phyloP scores from a whole-genome alignment of 2,888 invertebrate genomes.

The Dicranocentrus wangi region DNA sequence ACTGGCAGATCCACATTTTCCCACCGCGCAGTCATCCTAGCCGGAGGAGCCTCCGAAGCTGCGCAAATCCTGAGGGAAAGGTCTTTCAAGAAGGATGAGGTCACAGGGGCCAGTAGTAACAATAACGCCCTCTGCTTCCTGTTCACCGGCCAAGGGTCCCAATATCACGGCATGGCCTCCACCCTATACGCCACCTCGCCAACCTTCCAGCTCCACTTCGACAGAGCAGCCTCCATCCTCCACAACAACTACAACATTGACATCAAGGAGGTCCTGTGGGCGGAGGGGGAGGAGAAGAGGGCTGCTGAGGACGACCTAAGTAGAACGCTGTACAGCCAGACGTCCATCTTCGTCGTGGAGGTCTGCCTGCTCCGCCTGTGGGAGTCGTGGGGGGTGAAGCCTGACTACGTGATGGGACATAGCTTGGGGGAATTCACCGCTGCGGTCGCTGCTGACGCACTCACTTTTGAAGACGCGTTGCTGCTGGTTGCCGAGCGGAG shows the following conservation, averaged over 20 bases:
- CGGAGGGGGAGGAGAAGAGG: too few relatives aligned
- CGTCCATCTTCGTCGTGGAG: slow-evolving; percentile 36
- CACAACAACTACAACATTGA: slow-evolving; percentile 15
- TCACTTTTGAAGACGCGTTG: slow-evolving; percentile 52
- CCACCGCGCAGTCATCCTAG: slow-evolving; percentile 34
- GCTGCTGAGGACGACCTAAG: background rate
- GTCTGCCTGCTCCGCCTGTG: slow-evolving; percentile 48
- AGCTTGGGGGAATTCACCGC: slow-evolving; percentile 17
- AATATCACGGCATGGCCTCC: slow-evolving; percentile 46
- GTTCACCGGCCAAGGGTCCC: slow-evolving; percentile 60
- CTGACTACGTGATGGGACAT: slow-evolving; percentile 40
- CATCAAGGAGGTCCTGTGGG: slow-evolving; percentile 40
- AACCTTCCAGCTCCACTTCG: slow-evolving; percentile 34
- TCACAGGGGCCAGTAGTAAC: too few relatives aligned
- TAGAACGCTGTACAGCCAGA: slow-evolving; percentile 34
- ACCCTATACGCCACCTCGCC: slow-evolving; percentile 39
- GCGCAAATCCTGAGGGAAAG: too few relatives aligned
- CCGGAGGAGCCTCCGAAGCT: background rate
- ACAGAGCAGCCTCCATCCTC: too few relatives aligned
- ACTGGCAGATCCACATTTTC: slow-evolving; percentile 30
- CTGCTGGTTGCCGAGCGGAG: slow-evolving; percentile 57
- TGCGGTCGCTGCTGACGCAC: background rate
- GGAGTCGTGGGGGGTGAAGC: slow-evolving; percentile 57
- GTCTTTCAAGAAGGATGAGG: too few relatives aligned
- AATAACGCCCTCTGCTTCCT: too few relatives aligned